These are phyloP conservation scores for Drosophila algonquin DNA, from an alignment of 2,888 invertebrate genomes.

Conservation along the genomic window DNA sequence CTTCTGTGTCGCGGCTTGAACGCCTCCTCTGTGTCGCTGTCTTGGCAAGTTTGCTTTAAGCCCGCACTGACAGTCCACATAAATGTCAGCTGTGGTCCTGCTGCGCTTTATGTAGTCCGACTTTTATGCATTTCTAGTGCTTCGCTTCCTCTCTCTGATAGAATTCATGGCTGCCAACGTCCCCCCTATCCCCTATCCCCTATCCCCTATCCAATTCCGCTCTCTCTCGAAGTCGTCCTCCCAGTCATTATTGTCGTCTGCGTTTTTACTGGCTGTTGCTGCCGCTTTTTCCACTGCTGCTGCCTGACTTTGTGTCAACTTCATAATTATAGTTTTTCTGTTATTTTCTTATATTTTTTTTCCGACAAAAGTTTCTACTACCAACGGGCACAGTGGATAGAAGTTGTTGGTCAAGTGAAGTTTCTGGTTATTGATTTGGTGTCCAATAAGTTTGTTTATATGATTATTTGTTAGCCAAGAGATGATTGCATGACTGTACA, in stretches of 20 bases:
- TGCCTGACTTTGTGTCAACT: slow-evolving; percentile 76
- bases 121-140: slow-evolving; percentile 74
- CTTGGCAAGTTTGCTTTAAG: slow-evolving; percentile 39
- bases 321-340: slow-evolving; percentile 72
- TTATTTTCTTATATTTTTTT: slow-evolving; percentile 31
- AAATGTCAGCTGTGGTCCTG: slow-evolving; percentile 72
- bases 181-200: slow-evolving; percentile 1
- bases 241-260: slow-evolving; percentile 67
- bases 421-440: background rate
- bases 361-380: slow-evolving; percentile 55
- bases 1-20: slow-evolving; percentile 6
- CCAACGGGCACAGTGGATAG: slow-evolving; percentile 50
- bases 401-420: background rate
- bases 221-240: slow-evolving; percentile 25
- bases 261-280: slow-evolving; percentile 54
- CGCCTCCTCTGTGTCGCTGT: slow-evolving; percentile 2
- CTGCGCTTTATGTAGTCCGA: slow-evolving; percentile 71
- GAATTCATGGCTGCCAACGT: slow-evolving; percentile 50
- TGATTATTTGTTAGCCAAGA: background rate
- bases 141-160: slow-evolving; percentile 63
- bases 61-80: slow-evolving; percentile 55
- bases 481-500: background rate
- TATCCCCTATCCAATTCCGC: background rate
- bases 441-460: slow-evolving; percentile 1
- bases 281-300: slow-evolving; percentile 27